A percentile compares a stretch with the other conserved stretches of the same genome.
Conservation (phyloP, 2,888 invertebrate genomes). For the Cristatella mucedo region DNA sequence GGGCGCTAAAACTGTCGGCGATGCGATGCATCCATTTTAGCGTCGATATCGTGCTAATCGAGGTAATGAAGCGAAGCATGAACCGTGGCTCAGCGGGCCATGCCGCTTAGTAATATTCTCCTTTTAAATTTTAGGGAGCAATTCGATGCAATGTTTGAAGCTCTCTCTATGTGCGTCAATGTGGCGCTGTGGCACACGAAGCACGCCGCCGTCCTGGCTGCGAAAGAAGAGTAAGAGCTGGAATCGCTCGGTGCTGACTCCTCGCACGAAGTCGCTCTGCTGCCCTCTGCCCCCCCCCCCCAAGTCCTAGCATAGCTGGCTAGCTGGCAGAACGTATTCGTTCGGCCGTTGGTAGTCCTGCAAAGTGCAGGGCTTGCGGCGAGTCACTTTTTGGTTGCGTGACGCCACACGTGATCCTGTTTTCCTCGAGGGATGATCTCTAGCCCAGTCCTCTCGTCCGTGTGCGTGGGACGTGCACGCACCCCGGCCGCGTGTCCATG, state of each 20-base stretch:
- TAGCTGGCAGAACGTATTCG: not conserved
- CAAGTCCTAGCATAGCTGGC: too few species aligned
- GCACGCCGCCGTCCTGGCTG: constrained; percentile 49
- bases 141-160: constrained; percentile 46
- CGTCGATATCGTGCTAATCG: not conserved
- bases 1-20: too few species aligned
- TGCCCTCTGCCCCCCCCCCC: too few species aligned
- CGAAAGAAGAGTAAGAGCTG: constrained; percentile 41
- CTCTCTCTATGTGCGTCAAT: constrained; percentile 46
- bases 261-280: too few species aligned
- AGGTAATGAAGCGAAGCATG: not conserved
- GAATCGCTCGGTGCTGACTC: too few species aligned
- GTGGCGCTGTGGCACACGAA: constrained; percentile 50
- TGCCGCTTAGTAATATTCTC: not conserved
- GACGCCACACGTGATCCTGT: too few species aligned
- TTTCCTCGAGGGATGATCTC: too few species aligned
- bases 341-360: not conserved
- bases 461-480: too few species aligned
- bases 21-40: too few species aligned
- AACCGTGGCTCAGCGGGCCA: not conserved
- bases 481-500: too few species aligned
- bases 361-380: not conserved
- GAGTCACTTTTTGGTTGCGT: too few species aligned
- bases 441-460: too few species aligned
- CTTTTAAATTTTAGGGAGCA: constrained; percentile 33